phyloP scores from a whole-genome alignment of 2,113 vertebrate species.

The Alexandromys fortis region DNA sequence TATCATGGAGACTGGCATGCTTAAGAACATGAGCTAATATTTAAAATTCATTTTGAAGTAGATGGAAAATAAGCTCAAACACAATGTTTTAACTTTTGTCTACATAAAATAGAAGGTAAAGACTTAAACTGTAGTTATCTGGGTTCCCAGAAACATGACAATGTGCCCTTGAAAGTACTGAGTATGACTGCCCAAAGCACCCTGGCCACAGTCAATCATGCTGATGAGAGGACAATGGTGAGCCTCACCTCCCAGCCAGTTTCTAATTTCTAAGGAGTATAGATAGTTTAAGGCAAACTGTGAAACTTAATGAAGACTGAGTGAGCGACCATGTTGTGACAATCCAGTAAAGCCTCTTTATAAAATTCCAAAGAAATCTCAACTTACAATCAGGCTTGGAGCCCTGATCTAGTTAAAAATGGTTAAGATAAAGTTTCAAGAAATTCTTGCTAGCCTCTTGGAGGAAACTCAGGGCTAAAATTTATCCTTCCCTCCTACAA shows the following conservation, averaged over 20 bases:
- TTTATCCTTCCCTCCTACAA: slow-evolving; percentile 28
- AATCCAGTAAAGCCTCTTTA: slow-evolving; percentile 36
- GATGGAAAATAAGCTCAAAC: slow-evolving; percentile 36
- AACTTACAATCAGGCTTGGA: neutral
- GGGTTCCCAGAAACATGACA: slow-evolving; percentile 35
- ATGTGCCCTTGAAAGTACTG: neutral
- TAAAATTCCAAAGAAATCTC: slow-evolving; percentile 47
- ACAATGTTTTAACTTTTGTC: neutral
- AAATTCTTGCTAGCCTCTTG: neutral
- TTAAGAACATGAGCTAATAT: neutral
- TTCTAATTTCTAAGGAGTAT: neutral
- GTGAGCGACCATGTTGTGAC: neutral
- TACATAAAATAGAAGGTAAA: neutral
- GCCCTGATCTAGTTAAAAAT: neutral
- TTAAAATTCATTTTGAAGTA: slow-evolving; percentile 31
- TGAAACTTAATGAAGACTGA: slow-evolving; percentile 16
- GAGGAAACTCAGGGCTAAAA: slow-evolving; percentile 21
- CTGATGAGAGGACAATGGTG: slow-evolving; percentile 11
- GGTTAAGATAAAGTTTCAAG: slow-evolving; percentile 38
- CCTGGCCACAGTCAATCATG: neutral
- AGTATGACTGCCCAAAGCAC: neutral
- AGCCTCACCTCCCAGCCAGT: neutral
- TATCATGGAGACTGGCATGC: neutral
- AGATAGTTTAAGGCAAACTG: slow-evolving; percentile 32
- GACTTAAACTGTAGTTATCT: slow-evolving; percentile 4